A percentile compares a stretch with the other conserved stretches of the same genome.
These are phyloP conservation scores for Atta cephalotes DNA, from an alignment of 1,140 invertebrate species.

Conservation along the genomic window DNA sequence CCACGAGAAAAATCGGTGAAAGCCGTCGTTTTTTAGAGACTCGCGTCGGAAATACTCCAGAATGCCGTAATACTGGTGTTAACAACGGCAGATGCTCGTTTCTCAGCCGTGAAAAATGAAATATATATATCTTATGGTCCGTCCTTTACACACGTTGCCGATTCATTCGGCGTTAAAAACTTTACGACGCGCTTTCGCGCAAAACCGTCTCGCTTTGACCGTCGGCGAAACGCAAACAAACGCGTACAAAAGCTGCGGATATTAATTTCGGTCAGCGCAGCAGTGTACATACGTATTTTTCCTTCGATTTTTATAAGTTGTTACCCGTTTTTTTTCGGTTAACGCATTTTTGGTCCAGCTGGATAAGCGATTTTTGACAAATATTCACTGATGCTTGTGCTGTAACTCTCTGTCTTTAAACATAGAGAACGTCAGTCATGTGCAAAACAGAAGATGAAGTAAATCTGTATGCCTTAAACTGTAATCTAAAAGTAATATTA, in stretches of 20 bases:
- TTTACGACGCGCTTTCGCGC: constrained; percentile 18
- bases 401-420: neutral
- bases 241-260: constrained; percentile 51
- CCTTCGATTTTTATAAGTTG: constrained; percentile 47
- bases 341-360: neutral
- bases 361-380: constrained; percentile 27
- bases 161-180: constrained; percentile 55
- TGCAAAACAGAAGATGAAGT: neutral
- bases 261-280: constrained; percentile 41
- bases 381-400: neutral
- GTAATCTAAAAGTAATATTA: constrained; percentile 1
- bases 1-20: constrained; percentile 57
- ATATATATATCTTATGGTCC: neutral
- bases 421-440: neutral
- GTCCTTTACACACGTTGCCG: neutral
- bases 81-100: neutral
- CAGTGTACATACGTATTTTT: constrained; percentile 3
- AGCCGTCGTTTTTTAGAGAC: constrained; percentile 8
- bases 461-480: neutral
- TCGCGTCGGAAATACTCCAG: neutral
- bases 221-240: constrained; percentile 45
- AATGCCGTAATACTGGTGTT: neutral
- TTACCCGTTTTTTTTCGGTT: neutral
- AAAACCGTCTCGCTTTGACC: constrained; percentile 29
- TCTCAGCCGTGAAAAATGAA: neutral